Evolutionary conservation across 2,797 vertebrate genomes (phyloP).

Genomic region (Phalloptychus januarius): DNA sequence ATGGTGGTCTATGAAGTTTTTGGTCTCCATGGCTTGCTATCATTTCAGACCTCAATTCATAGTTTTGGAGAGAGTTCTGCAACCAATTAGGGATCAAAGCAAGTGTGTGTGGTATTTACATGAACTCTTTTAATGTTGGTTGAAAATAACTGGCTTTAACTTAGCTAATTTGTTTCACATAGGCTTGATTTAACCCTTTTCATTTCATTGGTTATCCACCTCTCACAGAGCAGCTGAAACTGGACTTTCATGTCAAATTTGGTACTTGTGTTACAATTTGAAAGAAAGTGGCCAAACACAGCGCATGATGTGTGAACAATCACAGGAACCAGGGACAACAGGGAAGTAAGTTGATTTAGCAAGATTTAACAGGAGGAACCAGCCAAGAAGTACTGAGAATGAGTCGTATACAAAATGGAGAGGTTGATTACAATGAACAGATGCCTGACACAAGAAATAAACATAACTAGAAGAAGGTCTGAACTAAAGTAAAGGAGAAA

Average conservation of each 20-base stretch:
- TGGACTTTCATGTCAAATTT: not conserved
- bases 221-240: not conserved
- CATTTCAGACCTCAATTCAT: not conserved
- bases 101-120: not conserved
- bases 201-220: not conserved
- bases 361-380: no score
- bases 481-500: no score
- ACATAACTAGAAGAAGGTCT: no score
- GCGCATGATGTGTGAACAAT: no score
- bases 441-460: no score
- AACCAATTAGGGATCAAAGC: not conserved
- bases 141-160: not conserved
- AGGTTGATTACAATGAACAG: no score
- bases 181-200: not conserved
- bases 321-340: not conserved
- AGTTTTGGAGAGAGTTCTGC: not conserved
- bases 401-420: no score
- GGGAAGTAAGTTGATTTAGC: no score
- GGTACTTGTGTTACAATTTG: not conserved
- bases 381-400: no score
- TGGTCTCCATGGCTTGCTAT: not conserved
- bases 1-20: not conserved
- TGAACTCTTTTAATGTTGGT: not conserved
- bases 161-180: not conserved
- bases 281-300: not conserved